Evolutionary conservation across 2,113 vertebrate genomes (phyloP), one percentile per base, ranked within the genome.

Genomic region (Cyprinus carpio): DNA sequence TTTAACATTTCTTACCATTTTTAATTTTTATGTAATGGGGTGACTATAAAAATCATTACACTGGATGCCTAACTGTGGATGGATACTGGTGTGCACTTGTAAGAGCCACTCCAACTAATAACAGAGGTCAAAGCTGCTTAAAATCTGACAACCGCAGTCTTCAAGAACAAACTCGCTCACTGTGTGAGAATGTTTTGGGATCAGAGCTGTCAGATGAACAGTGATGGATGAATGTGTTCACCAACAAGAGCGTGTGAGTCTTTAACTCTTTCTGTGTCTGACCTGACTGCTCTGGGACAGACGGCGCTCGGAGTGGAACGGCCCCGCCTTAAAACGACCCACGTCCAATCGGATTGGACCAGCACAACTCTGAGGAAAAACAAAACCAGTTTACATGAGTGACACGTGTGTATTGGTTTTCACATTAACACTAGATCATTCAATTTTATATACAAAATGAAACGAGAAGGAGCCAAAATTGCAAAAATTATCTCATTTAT

Each of bases 271-370:
- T 34, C 9, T 11, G 40, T 2, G 51, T 54, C 92, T 49, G 87
- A 98, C 97, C 96, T 98, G 96, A 92, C 97, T 99, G 88, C 95
- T 93, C 76, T 96, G 95, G 56, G 98, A 99, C 72, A 96, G 92
- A 64, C 98, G 94, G 82, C 97, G 95, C 91, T 97, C 97, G 0
- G 97, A 97, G 88, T 97, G 97, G 90, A 99, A 98, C 0, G 97
- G 95, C 0, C 97, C 96, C 0, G 97, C 93, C 91, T 98, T 99
- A 89, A 98, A 95, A 93, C 98, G 93, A 89, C 97, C 97, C 0
- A 99, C 95, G 87, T 99, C 97, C 92, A 99, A 91, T 83, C 92
- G 95, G 54, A 99, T 96, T 0, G 96, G 94, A 85, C 98, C 98
- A 88, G 96, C 91, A 49, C 96, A 98, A 93, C 96, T 97, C 98